Conservation (phyloP, 2,888 invertebrate genomes). For the Hirtodrosophila cameraria region DNA sequence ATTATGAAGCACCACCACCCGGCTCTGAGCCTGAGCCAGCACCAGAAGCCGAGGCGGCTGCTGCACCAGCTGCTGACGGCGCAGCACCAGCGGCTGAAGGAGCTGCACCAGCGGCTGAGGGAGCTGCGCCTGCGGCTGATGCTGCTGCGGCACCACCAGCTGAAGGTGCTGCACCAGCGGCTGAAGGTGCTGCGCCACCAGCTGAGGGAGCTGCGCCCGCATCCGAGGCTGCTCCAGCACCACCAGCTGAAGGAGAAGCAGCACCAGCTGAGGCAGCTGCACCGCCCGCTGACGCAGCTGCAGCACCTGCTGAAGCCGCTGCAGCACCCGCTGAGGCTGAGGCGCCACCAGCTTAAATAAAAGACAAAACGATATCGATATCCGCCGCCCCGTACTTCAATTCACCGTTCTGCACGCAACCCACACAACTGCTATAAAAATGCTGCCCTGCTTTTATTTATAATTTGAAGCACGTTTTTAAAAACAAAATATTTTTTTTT, state of each 20-base stretch:
- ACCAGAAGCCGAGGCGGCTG: conserved; percentile 74
- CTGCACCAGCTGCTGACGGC: conserved; percentile 79
- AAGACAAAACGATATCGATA: conserved; percentile 11
- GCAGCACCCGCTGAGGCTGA: conserved; percentile 57
- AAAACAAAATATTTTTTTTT: conserved; percentile 16
- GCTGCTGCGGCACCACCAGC: conserved; percentile 63
- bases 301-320: conserved; percentile 74
- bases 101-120: conserved; percentile 77
- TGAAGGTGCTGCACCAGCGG: conserved; percentile 59
- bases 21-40: conserved; percentile 81
- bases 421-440: conserved; percentile 57
- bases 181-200: conserved; percentile 60
- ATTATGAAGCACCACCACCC: conserved; percentile 83
- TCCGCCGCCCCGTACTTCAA: too few species aligned
- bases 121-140: conserved; percentile 76
- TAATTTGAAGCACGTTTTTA: conserved; percentile 50
- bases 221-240: conserved; percentile 53
- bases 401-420: too few species aligned
- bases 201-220: conserved; percentile 57
- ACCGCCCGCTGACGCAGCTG: conserved; percentile 76
- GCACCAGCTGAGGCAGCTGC: conserved; percentile 79
- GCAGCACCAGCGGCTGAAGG: conserved; percentile 79
- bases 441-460: conserved; percentile 68
- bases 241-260: conserved; percentile 73
- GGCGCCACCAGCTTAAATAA: conserved; percentile 70